Conservation (phyloP, 2,113 vertebrate species). For the Bungarus multicinctus region DNA sequence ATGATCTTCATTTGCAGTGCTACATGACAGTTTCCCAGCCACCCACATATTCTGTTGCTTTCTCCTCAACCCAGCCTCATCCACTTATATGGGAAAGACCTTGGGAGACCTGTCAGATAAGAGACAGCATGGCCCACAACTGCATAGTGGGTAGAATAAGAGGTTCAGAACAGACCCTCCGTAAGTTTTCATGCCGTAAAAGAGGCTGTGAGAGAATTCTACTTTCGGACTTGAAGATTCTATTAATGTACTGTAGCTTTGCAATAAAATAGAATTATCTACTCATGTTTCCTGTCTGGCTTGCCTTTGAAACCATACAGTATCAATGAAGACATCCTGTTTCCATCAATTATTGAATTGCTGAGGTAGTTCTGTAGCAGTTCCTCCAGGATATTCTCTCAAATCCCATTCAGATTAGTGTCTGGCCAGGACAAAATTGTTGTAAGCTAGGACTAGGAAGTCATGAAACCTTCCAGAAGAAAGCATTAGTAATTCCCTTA, state of each 20-base stretch:
- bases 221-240: background rate
- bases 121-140: background rate
- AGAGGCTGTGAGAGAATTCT: background rate
- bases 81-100: background rate
- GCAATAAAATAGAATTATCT: background rate
- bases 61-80: too few relatives aligned
- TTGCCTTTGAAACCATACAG: background rate
- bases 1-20: too few relatives aligned
- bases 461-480: background rate
- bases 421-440: background rate
- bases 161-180: background rate
- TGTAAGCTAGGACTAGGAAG: background rate
- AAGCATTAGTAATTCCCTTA: background rate
- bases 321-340: background rate
- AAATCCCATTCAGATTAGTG: background rate
- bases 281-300: background rate
- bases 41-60: too few relatives aligned
- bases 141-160: background rate
- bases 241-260: background rate
- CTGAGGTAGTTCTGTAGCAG: background rate
- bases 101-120: background rate
- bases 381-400: background rate
- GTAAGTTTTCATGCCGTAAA: background rate
- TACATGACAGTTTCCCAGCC: too few relatives aligned
- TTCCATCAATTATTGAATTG: background rate